Percentiles rank a stretch among this genome's conserved stretches.
phyloP scores from a whole-genome alignment of 1,140 invertebrate genomes.

The Drosophila cardini region DNA sequence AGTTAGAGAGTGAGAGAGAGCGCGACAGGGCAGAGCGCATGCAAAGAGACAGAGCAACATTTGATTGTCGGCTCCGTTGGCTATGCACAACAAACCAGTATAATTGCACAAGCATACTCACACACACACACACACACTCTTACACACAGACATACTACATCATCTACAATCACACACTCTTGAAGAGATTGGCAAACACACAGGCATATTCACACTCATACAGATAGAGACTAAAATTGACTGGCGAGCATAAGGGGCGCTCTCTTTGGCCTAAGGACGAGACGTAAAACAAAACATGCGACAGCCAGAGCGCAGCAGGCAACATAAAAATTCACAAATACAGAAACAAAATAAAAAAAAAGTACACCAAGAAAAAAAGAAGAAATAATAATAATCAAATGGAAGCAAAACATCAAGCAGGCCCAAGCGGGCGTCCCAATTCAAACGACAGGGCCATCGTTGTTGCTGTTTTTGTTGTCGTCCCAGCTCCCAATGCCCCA shows the following conservation, averaged over 20 bases:
- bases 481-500: background rate
- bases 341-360: slow-evolving; percentile 18
- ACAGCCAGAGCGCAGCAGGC: slow-evolving; percentile 24
- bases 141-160: slow-evolving; percentile 4
- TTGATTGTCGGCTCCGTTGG: slow-evolving; percentile 66
- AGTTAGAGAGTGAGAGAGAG: background rate
- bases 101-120: slow-evolving; percentile 74
- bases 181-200: slow-evolving; percentile 21
- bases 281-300: slow-evolving; percentile 23
- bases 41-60: slow-evolving; percentile 67
- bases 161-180: slow-evolving; percentile 10
- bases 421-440: slow-evolving; percentile 36
- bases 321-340: slow-evolving; percentile 18
- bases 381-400: slow-evolving; percentile 74
- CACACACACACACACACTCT: slow-evolving; percentile 21
- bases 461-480: background rate
- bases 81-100: slow-evolving; percentile 76
- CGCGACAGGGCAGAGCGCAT: slow-evolving; percentile 32
- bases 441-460: slow-evolving; percentile 20
- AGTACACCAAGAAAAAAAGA: slow-evolving; percentile 25
- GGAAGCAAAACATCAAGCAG: slow-evolving; percentile 44
- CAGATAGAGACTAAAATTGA: slow-evolving; percentile 19
- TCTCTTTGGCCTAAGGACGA: slow-evolving; percentile 53
- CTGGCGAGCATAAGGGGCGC: slow-evolving; percentile 50
- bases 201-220: background rate